These are phyloP conservation scores for Nesogale talazaci DNA, from an alignment of 2,113 vertebrate genomes.

Conservation along the genomic window DNA sequence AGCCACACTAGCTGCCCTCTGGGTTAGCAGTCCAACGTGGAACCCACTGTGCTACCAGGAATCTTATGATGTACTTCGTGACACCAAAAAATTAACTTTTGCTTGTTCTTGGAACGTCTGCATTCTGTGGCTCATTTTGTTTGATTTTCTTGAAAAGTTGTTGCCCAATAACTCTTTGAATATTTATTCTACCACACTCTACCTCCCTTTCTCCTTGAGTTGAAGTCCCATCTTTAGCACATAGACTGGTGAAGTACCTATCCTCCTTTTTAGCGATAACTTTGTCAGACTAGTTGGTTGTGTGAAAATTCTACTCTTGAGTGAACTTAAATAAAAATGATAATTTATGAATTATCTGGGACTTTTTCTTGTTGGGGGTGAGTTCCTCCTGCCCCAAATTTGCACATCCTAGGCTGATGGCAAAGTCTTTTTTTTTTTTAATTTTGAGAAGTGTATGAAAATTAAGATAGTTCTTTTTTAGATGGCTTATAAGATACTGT, in stretches of 20 bases:
- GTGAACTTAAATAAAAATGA: not conserved
- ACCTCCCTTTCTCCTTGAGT: not conserved
- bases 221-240: not conserved
- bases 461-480: not conserved
- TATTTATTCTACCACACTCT: not conserved
- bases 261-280: not conserved
- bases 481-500: not conserved
- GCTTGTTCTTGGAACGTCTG: conserved; percentile 6
- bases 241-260: not conserved
- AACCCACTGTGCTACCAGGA: too few species aligned
- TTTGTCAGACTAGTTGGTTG: not conserved
- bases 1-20: too few species aligned
- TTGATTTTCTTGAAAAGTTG: conserved; percentile 27
- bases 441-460: conserved; percentile 17
- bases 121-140: not conserved
- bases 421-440: not conserved
- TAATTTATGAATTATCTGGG: not conserved
- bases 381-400: not conserved
- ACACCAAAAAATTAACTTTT: not conserved
- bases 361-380: not conserved
- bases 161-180: conserved; percentile 4
- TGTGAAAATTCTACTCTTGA: not conserved
- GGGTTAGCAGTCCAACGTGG: too few species aligned
- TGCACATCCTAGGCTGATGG: not conserved
- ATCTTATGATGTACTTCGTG: too few species aligned